A percentile compares a stretch with the other conserved stretches of the same genome.
Conservation (phyloP, 2,797 vertebrate genomes). For the Oryzias dopingdopingensis region DNA sequence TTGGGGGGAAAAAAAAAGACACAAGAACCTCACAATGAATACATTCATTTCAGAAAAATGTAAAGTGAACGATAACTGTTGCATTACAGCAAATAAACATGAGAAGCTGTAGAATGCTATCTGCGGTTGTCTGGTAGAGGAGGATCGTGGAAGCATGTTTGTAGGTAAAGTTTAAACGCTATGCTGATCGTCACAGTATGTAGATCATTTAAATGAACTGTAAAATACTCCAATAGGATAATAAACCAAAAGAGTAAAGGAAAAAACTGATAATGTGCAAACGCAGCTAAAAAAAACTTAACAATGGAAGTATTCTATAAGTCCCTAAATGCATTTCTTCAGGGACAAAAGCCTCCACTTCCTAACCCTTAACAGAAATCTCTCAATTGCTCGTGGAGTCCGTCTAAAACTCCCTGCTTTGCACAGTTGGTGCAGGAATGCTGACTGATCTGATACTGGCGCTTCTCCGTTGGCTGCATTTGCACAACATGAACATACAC, state of each 20-base stretch:
- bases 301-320: background rate
- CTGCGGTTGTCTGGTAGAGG: background rate
- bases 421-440: background rate
- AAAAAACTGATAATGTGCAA: conserved; percentile 7
- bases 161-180: background rate
- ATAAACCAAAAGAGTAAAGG: background rate
- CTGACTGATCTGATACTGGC: conserved; percentile 15
- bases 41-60: background rate
- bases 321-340: no score
- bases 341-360: no score
- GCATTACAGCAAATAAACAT: background rate
- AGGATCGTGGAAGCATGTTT: no score
- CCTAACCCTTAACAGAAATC: no score
- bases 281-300: conserved; percentile 4
- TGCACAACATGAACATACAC: conserved; percentile 14
- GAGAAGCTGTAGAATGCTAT: no score
- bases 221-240: background rate
- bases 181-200: background rate
- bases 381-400: no score
- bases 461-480: conserved; percentile 12
- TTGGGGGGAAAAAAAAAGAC: background rate
- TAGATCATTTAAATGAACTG: background rate
- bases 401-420: no score
- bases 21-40: background rate
- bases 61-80: background rate